A percentile compares a stretch with the other conserved stretches of the same genome.
Evolutionary conservation across 1,140 invertebrate species (phyloP).

Genomic region (Heliconius congener): DNA sequence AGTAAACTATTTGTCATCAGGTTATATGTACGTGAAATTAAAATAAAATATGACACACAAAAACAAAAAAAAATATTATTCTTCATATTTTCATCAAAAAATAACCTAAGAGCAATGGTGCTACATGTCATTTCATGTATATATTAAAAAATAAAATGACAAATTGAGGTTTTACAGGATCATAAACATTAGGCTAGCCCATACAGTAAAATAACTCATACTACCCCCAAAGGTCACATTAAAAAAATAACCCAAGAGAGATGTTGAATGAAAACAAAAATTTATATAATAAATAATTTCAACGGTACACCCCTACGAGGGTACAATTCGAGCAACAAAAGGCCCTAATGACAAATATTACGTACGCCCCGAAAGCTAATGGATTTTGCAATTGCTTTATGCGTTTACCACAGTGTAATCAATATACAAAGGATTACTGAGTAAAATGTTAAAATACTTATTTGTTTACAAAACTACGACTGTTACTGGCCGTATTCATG

Average conservation of each 20-base stretch:
- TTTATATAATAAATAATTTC: conserved; percentile 71
- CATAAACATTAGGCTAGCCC: conserved; percentile 42
- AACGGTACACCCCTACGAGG: conserved; percentile 55
- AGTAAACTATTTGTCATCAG: too few relatives aligned
- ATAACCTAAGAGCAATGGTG: background rate
- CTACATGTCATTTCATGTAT: background rate
- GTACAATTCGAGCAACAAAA: conserved; percentile 65
- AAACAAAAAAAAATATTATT: background rate
- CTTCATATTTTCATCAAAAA: background rate
- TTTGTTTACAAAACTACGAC: background rate
- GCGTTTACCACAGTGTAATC: conserved; percentile 52
- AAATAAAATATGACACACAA: too few relatives aligned
- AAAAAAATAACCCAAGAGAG: conserved; percentile 57
- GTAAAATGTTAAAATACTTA: background rate
- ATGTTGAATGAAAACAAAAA: conserved; percentile 59
- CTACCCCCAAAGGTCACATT: conserved; percentile 67
- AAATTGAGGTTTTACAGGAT: conserved; percentile 38
- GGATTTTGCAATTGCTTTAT: conserved; percentile 70
- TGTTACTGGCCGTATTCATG: background rate
- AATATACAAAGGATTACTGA: conserved; percentile 37
- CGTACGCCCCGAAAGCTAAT: conserved; percentile 63
- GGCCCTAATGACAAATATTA: conserved; percentile 75
- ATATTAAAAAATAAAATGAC: conserved; percentile 28
- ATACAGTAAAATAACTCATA: conserved; percentile 43
- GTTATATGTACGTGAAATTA: too few relatives aligned